Evolutionary conservation across 2,888 invertebrate species (phyloP).

Genomic region (Luffia ferchaultella): DNA sequence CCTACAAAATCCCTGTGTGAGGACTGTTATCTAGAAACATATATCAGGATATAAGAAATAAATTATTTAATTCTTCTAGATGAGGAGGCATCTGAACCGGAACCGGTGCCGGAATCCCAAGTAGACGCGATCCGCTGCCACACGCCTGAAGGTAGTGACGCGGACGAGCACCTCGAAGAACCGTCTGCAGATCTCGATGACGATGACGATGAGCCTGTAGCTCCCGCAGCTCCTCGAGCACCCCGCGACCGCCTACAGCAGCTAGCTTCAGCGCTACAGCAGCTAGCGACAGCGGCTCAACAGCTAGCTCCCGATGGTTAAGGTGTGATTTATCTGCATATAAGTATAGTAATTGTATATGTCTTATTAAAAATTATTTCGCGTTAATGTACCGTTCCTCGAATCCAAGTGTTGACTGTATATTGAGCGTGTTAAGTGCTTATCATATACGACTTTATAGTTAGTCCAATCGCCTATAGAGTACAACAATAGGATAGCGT

Average conservation of each 20-base stretch:
- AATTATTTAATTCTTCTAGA: slow-evolving; percentile 25
- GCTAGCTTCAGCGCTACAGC: slow-evolving; percentile 24
- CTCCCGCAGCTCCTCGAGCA: background rate
- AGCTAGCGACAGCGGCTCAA: slow-evolving; percentile 19
- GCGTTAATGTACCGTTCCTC: no score
- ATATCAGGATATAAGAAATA: no score
- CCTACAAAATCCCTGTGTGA: no score
- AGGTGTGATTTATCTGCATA: no score
- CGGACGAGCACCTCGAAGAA: slow-evolving; percentile 27
- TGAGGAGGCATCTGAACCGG: slow-evolving; percentile 34
- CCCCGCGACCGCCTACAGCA: slow-evolving; percentile 21
- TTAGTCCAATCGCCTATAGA: no score
- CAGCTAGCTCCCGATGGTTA: slow-evolving; percentile 15
- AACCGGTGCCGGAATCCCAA: slow-evolving; percentile 19
- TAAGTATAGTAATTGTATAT: no score
- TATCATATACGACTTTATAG: no score
- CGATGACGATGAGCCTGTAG: slow-evolving; percentile 8
- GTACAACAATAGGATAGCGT: no score
- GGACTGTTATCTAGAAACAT: no score
- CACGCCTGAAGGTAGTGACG: slow-evolving; percentile 33
- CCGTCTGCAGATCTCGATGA: slow-evolving; percentile 14
- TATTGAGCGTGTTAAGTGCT: no score
- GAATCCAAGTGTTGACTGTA: no score
- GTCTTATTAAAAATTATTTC: no score
- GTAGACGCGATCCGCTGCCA: slow-evolving; percentile 24